Percentiles rank a stretch among this genome's conserved stretches.
Evolutionary conservation across 2,113 vertebrate genomes (phyloP).

Genomic region (Raja brachyura): DNA sequence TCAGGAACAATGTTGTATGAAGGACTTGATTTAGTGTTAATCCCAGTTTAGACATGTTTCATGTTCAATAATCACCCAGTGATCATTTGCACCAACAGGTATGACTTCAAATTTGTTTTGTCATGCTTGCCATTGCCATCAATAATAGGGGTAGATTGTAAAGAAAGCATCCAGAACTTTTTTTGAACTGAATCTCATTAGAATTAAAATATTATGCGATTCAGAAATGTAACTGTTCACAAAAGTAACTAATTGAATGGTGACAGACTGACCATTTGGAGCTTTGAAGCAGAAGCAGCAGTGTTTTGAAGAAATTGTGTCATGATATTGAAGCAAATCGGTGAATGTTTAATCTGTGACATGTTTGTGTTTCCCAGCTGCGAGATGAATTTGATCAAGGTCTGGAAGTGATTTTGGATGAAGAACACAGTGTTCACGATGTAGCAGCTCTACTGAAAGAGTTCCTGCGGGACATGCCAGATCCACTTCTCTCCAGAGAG

Average conservation of each 20-base stretch:
- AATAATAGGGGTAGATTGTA: neutral
- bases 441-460: constrained; percentile 83
- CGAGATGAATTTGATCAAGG: constrained; percentile 62
- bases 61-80: neutral
- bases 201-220: neutral
- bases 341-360: neutral
- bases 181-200: neutral
- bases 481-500: constrained; percentile 75
- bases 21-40: neutral
- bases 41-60: neutral
- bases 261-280: no score
- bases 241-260: neutral
- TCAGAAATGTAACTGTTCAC: neutral
- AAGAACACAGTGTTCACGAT: constrained; percentile 77
- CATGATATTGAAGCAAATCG: neutral
- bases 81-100: neutral
- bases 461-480: constrained; percentile 78
- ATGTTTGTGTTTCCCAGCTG: constrained; percentile 49
- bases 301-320: neutral
- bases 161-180: neutral
- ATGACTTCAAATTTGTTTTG: neutral
- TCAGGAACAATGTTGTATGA: neutral
- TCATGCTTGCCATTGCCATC: neutral
- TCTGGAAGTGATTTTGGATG: constrained; percentile 65
- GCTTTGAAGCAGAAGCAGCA: neutral